Conservation (phyloP, 2,113 vertebrate genomes). For the Mus pahari region DNA sequence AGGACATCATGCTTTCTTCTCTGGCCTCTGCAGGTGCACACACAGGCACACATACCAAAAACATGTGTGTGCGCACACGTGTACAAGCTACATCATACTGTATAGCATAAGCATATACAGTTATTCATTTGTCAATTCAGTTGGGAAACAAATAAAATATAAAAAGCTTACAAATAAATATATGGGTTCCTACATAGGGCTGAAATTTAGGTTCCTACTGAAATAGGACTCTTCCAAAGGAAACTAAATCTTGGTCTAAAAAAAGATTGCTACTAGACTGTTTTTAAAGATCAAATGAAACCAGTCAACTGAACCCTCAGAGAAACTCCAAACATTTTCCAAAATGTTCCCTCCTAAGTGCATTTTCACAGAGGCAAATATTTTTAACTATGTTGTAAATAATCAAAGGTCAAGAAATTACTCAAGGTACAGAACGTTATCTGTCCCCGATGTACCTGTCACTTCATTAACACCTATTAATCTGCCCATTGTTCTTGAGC, state of each 20-base stretch:
- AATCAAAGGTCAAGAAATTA: constrained; percentile 21
- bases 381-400: not conserved
- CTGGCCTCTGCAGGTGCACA: not conserved
- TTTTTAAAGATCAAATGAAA: constrained; percentile 12
- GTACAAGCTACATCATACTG: not conserved
- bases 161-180: not conserved
- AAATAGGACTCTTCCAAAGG: not conserved
- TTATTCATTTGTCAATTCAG: not conserved
- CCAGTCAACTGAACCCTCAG: not conserved
- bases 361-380: constrained; percentile 47
- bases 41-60: not conserved
- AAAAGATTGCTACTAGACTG: not conserved
- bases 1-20: not conserved
- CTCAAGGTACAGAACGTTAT: not conserved
- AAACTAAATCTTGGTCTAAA: not conserved
- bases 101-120: not conserved
- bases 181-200: not conserved
- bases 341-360: constrained; percentile 37
- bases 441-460: not conserved
- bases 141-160: not conserved
- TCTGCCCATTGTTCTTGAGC: not conserved
- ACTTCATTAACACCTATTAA: not conserved
- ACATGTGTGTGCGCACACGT: too few species aligned
- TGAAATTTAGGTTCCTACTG: constrained; percentile 24
- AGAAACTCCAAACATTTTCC: not conserved